Base-by-base conservation (phyloP, 2,797 vertebrate genomes). In the Luscinia megarhynchos region DNA sequence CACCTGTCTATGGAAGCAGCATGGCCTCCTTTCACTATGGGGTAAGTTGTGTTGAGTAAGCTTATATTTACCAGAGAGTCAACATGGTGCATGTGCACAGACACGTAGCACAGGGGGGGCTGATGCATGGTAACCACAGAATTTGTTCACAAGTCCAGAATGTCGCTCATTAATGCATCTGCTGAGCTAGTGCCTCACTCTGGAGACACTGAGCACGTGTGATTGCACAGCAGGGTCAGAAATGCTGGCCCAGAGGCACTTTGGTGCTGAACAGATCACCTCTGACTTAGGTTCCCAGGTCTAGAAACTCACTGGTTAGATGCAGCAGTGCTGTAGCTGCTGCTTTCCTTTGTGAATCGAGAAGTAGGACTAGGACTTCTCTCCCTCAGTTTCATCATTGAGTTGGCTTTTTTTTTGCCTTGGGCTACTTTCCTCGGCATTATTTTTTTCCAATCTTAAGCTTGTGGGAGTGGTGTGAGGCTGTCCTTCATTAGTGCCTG, bases 391-490 rank as follows among this genome's bases (percentile, higher is more conserved):
- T 90, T 69, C 61, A 21, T 29, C 29, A 76, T 15, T 46, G 20
- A 74, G 32, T 91, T 91, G 38, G 32, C 0, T 1, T 9, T 92
- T 69, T 83, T 93, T 70, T 64, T 38, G 85, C 77, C 87, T 89
- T 72, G 54, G 46, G 22, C 48, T 64, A 8, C 16, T 43, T 4
- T 48, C 54, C 46, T 26, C 48, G 80, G 70, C 40, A 43, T 66
- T 34, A 34, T 83, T 94, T 86, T 75, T 26, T 84, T 82, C 45
- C 14, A 4, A 0, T 62, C 83, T 83, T 46, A 76, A 55, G 67
- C 83, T 94, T 21, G 5, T 30, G 67, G 88, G 54, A 77, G 15
- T 63, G 63, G 55, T 86, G 88, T 93, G 69, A 93, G 80, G 75
- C 66, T 92, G 46, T 85, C 41, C 54, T 91, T 89, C n/a, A 4